phyloP scores from a whole-genome alignment of 2,888 invertebrate genomes.

The Andrena hattorfiana region DNA sequence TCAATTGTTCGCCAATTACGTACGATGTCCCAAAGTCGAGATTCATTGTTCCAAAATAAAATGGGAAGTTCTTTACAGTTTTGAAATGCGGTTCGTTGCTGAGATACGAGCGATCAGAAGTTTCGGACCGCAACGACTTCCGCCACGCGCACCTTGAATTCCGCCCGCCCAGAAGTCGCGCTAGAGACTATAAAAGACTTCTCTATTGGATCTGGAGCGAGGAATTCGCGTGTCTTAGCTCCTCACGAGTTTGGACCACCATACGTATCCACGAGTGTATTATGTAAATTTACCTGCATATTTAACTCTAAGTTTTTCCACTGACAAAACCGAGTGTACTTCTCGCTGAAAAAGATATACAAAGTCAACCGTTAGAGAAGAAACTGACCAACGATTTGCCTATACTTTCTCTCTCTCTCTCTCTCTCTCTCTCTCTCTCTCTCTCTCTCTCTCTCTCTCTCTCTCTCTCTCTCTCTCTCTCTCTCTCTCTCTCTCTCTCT shows the following conservation, averaged over 20 bases:
- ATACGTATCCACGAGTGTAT: no score
- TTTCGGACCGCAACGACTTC: not conserved
- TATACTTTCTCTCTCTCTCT: no score
- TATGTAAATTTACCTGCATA: constrained; percentile 90
- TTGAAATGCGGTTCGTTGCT: no score
- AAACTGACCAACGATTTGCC: not conserved
- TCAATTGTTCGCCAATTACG: no score
- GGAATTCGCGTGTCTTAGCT: not conserved
- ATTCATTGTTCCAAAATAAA: not conserved
- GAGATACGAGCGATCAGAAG: not conserved
- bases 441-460: no score
- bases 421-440: no score
- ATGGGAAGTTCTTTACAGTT: not conserved
- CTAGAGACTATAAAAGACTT: not conserved
- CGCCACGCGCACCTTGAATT: not conserved
- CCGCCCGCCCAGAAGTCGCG: not conserved
- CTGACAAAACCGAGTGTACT: constrained; percentile 99
- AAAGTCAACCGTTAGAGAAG: constrained; percentile 27
- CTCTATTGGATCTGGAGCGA: not conserved
- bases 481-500: no score
- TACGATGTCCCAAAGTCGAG: no score
- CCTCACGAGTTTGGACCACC: no score
- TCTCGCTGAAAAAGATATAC: constrained; percentile 91
- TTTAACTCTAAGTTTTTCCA: constrained; percentile 99
- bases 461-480: no score